Evolutionary conservation across 2,113 vertebrate species (phyloP).

Genomic region (Podilymbus podiceps): DNA sequence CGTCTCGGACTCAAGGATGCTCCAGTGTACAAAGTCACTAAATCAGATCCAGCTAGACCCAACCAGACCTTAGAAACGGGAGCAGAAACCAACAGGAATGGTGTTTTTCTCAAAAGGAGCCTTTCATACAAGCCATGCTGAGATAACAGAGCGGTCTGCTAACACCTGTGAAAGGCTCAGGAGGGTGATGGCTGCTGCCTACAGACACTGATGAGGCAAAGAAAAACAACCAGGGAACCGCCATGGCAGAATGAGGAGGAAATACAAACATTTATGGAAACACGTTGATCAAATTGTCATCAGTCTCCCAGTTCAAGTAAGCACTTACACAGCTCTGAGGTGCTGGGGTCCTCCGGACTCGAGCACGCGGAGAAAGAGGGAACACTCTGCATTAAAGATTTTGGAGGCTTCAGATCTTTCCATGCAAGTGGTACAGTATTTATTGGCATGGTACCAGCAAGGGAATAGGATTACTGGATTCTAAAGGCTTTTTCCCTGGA

Average conservation of each 20-base stretch:
- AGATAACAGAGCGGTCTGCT: background rate
- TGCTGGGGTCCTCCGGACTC: background rate
- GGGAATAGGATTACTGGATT: slow-evolving; percentile 47
- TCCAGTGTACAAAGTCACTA: background rate
- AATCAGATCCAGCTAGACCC: background rate
- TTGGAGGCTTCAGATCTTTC: background rate
- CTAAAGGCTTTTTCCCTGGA: slow-evolving; percentile 38
- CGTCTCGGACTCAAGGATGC: background rate
- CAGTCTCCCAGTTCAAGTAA: background rate
- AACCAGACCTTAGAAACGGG: background rate
- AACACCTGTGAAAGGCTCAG: background rate
- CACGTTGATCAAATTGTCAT: background rate
- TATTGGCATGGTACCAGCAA: background rate
- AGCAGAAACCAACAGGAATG: background rate
- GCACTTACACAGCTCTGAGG: background rate
- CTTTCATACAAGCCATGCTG: background rate
- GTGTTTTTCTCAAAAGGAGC: background rate
- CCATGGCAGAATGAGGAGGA: background rate
- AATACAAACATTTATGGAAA: background rate
- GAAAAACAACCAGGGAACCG: background rate
- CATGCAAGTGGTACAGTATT: background rate
- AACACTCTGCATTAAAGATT: background rate
- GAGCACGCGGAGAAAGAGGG: background rate
- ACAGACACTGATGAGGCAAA: background rate
- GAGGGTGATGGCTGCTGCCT: background rate